These are phyloP conservation scores for Morpho deidamia DNA, from an alignment of 2,888 invertebrate genomes.

Conservation along the genomic window DNA sequence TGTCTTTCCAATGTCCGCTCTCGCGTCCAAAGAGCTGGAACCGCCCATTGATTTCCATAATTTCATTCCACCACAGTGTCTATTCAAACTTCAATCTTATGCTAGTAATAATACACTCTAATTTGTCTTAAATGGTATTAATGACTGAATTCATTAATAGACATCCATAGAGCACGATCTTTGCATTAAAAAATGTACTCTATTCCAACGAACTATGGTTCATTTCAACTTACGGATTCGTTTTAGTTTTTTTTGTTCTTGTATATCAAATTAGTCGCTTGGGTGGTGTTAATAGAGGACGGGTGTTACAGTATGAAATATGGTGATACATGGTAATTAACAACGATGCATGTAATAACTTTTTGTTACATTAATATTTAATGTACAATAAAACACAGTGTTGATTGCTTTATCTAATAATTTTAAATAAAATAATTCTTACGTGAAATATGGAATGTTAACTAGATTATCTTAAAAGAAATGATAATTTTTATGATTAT, in stretches of 20 bases:
- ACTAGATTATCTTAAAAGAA: no score
- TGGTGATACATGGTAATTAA: constrained; percentile 24
- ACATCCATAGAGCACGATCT: constrained; percentile 27
- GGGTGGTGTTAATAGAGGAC: constrained; percentile 40
- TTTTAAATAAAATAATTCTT: constrained; percentile 1
- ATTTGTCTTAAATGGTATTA: constrained; percentile 18
- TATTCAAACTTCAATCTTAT: constrained; percentile 25
- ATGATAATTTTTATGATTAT: no score
- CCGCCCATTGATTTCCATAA: constrained; percentile 38
- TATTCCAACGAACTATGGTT: constrained; percentile 8
- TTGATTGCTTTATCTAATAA: constrained; percentile 6
- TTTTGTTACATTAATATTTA: constrained; percentile 14
- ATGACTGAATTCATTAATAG: constrained; percentile 29
- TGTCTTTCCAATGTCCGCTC: constrained; percentile 17
- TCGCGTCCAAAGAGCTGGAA: constrained; percentile 22
- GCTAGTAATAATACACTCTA: constrained; percentile 6
- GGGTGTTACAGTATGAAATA: constrained; percentile 26
- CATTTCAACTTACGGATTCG: constrained; percentile 2
- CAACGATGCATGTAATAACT: constrained; percentile 17
- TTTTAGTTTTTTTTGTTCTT: constrained; percentile 10
- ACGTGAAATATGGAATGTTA: no score
- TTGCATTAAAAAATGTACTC: constrained; percentile 14
- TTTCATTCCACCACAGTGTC: constrained; percentile 23
- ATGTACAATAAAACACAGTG: constrained; percentile 14
- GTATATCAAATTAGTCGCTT: constrained; percentile 31